phyloP scores from a whole-genome alignment of 2,888 invertebrate species.

The Tanypteryx hageni region DNA sequence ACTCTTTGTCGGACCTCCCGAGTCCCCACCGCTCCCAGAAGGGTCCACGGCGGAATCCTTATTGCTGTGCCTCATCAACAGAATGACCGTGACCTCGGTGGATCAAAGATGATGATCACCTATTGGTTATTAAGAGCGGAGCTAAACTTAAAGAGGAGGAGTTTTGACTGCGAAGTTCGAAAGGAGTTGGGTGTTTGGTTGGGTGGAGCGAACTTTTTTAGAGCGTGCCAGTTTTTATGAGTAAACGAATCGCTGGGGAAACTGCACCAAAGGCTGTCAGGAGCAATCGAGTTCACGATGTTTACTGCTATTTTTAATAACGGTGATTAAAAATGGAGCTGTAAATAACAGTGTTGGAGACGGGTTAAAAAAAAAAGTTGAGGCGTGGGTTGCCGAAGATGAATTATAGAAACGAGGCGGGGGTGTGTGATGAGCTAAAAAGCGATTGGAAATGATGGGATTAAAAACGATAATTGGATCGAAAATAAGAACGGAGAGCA shows the following conservation, averaged over 20 bases:
- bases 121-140: conserved; percentile 34
- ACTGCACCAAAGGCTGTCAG: background rate
- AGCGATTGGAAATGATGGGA: background rate
- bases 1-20: background rate
- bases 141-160: background rate
- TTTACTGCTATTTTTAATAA: conserved; percentile 49
- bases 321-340: conserved; percentile 55
- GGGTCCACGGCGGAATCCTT: background rate
- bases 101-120: conserved; percentile 23
- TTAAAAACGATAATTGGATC: conserved; percentile 3
- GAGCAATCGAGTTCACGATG: background rate
- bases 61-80: conserved; percentile 35
- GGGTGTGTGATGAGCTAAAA: background rate
- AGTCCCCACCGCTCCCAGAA: conserved; percentile 33
- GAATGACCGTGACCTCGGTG: conserved; percentile 32
- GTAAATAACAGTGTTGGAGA: conserved; percentile 30
- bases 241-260: background rate
- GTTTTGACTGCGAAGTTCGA: background rate
- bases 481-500: background rate
- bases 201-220: background rate
- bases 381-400: conserved; percentile 10
- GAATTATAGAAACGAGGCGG: background rate
- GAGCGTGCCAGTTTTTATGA: background rate
- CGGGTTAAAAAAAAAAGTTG: conserved; percentile 27
- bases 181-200: background rate